Evolutionary conservation across 2,797 vertebrate species (phyloP), one percentile per base, ranked within the genome.

Genomic region (Sebastes matsubarae): DNA sequence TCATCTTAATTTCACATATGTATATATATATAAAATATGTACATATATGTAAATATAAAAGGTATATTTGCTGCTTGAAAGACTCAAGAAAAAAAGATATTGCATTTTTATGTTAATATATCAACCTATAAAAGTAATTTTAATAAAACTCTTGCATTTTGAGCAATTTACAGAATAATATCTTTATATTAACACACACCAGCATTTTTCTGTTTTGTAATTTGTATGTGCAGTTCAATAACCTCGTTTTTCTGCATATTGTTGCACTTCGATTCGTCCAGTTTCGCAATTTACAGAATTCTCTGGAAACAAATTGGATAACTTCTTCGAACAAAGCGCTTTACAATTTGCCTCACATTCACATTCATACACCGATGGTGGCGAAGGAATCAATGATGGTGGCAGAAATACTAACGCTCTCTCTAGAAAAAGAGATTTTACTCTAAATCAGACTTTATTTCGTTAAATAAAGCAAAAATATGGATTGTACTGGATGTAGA

Each of bases 1-100:
- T 89, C 71, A 86, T 36, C 18, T 20, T 27, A 18, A 52, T 38
- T 64, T 70, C 12, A 55, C 8, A 65, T 58, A 38, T 60, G 8
- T 16, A 20, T 29, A 7, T 12, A 7, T 12, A 27, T 16, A 68
- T n/a, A n/a, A 20, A 55, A 71, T 72, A 25, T 32, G 1, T 24
- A 25, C 25, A 74, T 42, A n/a, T 42, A 42, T 14, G n/a, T 42
- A 18, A 36, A 38, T 42, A 29, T 12, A 22, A 9, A n/a, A 12
- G 5, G 9, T 54, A 4, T 30, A 42, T 27, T 10, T 58, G 6
- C 13, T 27, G 38, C 12, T 72, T 72, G 5, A 36, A 16, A 24
- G 12, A 67, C 22, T 50, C 2, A 4, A 55, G 9, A 64, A 22
- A 63, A 55, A 24, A 8, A 34, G 4, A 24, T 20, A 10, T 10